Evolutionary conservation across 2,113 vertebrate species (phyloP).

Genomic region (Collichthys lucidus): DNA sequence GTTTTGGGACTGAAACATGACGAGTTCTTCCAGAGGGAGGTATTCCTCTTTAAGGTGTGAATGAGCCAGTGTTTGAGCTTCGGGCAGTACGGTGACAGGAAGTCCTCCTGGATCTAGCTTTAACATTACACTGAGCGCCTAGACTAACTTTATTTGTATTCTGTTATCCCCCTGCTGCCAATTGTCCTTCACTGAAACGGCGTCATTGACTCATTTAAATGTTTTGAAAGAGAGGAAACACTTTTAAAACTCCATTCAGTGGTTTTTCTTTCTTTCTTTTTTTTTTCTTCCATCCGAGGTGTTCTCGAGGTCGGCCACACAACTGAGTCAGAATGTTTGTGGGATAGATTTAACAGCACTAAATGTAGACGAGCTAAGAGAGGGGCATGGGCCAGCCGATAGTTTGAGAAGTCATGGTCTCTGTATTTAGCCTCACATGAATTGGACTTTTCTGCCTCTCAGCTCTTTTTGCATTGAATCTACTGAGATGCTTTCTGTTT

Average conservation of each 20-base stretch:
- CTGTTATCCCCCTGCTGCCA: conserved; percentile 13
- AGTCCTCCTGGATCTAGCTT: conserved; percentile 23
- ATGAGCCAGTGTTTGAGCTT: conserved; percentile 22
- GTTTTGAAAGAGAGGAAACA: conserved; percentile 1
- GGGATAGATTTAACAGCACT: conserved; percentile 5
- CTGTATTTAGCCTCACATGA: conserved; percentile 59
- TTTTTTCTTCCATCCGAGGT: not conserved
- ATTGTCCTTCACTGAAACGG: conserved; percentile 6
- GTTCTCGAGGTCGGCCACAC: not conserved
- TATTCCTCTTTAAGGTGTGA: conserved; percentile 22
- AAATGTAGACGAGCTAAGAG: conserved; percentile 9
- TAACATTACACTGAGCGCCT: conserved; percentile 9
- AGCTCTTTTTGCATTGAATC: conserved; percentile 67
- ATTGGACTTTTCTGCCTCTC: conserved; percentile 67
- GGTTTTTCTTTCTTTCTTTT: not conserved
- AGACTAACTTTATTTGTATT: conserved; percentile 51
- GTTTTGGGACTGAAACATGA: conserved; percentile 27
- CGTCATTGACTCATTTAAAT: conserved; percentile 13
- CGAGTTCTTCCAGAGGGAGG: conserved; percentile 12
- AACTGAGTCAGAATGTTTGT: not conserved
- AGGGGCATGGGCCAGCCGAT: conserved; percentile 32
- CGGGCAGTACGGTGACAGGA: conserved; percentile 32
- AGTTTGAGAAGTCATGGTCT: conserved; percentile 54
- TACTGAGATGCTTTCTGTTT: conserved; percentile 48
- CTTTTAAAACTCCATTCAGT: not conserved